These are phyloP conservation scores for Diabrotica undecimpunctata DNA, from an alignment of 1,140 invertebrate species.

Conservation along the genomic window DNA sequence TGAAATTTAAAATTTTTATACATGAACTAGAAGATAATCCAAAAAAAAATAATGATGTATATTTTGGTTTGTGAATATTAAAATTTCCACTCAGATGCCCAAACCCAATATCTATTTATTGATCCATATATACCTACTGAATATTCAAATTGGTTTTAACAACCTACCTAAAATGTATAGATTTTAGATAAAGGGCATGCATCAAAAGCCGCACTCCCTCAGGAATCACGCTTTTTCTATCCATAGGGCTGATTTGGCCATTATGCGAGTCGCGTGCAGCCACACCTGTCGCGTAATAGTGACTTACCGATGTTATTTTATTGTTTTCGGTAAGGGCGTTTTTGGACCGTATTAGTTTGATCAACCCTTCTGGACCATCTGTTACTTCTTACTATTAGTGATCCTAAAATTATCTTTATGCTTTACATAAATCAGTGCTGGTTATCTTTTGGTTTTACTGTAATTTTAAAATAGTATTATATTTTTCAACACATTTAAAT, in stretches of 20 bases:
- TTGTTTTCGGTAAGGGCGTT: neutral
- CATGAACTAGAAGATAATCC: too few relatives aligned
- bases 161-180: neutral
- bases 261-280: neutral
- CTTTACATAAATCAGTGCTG: too few relatives aligned
- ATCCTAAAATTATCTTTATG: too few relatives aligned
- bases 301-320: neutral
- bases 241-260: neutral
- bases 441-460: too few relatives aligned
- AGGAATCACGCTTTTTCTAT: neutral
- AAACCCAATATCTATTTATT: too few relatives aligned
- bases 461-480: too few relatives aligned
- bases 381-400: neutral
- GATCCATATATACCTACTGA: neutral
- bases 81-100: too few relatives aligned
- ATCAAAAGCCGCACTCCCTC: neutral
- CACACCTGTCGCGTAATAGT: neutral
- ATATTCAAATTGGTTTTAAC: neutral
- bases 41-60: too few relatives aligned
- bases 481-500: too few relatives aligned
- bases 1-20: too few relatives aligned
- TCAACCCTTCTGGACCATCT: conserved; percentile 1
- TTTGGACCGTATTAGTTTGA: neutral
- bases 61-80: too few relatives aligned
- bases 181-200: neutral